Evolutionary conservation across 2,797 vertebrate genomes (phyloP).

Genomic region (Rhinella marina): DNA sequence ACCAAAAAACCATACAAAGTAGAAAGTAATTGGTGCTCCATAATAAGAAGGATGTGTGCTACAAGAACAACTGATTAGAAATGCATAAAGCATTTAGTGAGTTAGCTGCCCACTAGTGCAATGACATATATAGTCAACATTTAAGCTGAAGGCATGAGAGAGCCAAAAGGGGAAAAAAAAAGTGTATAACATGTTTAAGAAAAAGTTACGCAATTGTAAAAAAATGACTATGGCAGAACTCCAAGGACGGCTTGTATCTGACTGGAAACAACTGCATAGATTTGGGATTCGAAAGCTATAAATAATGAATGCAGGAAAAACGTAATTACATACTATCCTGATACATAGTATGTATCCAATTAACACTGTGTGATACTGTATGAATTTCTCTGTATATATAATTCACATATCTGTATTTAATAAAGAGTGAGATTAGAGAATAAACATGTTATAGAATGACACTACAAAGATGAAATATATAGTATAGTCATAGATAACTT

Average conservation of each 20-base stretch:
- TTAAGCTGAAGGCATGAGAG: constrained; percentile 18
- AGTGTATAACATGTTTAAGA: constrained; percentile 32
- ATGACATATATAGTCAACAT: constrained; percentile 49
- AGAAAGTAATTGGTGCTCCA: constrained; percentile 35
- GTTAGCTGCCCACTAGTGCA: constrained; percentile 12
- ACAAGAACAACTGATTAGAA: constrained; percentile 2
- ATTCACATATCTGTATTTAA: background rate
- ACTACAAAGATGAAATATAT: too few relatives aligned
- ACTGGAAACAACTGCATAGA: constrained; percentile 37
- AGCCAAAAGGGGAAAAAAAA: constrained; percentile 40
- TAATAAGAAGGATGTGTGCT: constrained; percentile 4
- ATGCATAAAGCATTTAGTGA: constrained; percentile 13
- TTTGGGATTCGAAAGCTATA: constrained; percentile 33
- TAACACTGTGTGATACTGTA: background rate
- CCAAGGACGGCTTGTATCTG: constrained; percentile 53
- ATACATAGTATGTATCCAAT: background rate
- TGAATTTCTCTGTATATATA: too few relatives aligned
- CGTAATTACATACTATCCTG: background rate
- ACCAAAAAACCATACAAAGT: constrained; percentile 6
- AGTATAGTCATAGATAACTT: background rate
- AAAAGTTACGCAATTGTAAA: constrained; percentile 53
- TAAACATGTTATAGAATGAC: too few relatives aligned
- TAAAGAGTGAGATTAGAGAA: too few relatives aligned
- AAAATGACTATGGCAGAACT: constrained; percentile 45
- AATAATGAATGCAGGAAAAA: constrained; percentile 15